These are phyloP conservation scores for Salmo trutta DNA, from an alignment of 2,797 vertebrate genomes.

Conservation along the genomic window DNA sequence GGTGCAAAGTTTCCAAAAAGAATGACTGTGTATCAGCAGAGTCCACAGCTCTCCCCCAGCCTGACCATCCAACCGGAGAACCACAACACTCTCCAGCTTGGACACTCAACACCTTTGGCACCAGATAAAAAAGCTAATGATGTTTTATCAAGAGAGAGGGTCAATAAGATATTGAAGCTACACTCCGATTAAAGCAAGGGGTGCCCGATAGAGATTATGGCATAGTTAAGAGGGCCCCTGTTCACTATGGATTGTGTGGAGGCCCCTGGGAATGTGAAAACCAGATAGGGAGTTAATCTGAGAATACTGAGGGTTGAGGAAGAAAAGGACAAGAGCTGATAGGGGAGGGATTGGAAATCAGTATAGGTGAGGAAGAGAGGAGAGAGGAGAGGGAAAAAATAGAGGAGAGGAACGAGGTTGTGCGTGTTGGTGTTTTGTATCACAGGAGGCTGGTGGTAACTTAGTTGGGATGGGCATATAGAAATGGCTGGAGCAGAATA, in stretches of 20 bases:
- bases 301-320: conserved; percentile 62
- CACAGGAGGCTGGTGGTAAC: too few relatives aligned
- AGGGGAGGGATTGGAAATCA: conserved; percentile 39
- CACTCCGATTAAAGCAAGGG: conserved; percentile 62
- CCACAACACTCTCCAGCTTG: conserved; percentile 36
- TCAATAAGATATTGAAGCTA: conserved; percentile 75
- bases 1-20: conserved; percentile 35
- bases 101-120: conserved; percentile 51
- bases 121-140: conserved; percentile 72
- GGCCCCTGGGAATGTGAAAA: conserved; percentile 64
- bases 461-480: too few relatives aligned
- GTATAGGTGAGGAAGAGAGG: conserved; percentile 28
- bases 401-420: not conserved
- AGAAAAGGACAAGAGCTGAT: conserved; percentile 63
- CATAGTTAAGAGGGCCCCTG: conserved; percentile 62
- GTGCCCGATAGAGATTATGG: conserved; percentile 74
- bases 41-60: conserved; percentile 20
- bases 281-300: conserved; percentile 74
- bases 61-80: conserved; percentile 50
- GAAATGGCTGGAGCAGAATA: too few relatives aligned
- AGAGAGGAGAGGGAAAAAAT: conserved; percentile 3
- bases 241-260: conserved; percentile 75
- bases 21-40: conserved; percentile 45
- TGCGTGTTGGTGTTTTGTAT: conserved; percentile 35
- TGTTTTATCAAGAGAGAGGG: conserved; percentile 64